Conservation (phyloP, 2,113 vertebrate genomes). For the Tricholaema leucomelas region DNA sequence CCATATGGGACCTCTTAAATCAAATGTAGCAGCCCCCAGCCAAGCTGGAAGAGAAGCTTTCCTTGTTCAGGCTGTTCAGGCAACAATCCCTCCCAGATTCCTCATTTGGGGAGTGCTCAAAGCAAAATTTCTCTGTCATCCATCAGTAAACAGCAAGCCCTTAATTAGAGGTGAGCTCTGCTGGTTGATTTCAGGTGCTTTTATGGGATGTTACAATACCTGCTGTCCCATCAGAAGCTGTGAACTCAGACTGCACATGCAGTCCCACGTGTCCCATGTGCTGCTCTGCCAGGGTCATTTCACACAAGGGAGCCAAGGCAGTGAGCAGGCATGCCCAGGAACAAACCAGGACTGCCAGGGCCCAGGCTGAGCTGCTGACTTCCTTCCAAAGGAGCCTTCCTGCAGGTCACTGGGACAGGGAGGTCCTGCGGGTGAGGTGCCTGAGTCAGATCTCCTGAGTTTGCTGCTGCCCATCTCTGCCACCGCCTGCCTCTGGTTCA, state of each 20-base stretch:
- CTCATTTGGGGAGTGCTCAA: neutral
- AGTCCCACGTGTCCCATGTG: neutral
- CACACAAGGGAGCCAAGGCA: neutral
- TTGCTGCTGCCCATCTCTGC: neutral
- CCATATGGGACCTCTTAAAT: neutral
- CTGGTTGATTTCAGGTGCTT: neutral
- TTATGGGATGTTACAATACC: neutral
- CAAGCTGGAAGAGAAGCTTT: neutral
- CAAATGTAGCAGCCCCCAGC: neutral
- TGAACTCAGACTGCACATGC: rapidly evolving
- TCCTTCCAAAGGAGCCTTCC: neutral
- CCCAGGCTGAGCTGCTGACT: neutral
- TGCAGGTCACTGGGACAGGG: neutral
- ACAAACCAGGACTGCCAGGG: neutral
- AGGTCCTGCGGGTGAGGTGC: neutral
- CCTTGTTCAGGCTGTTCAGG: neutral
- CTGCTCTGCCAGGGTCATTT: neutral
- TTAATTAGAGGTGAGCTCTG: neutral
- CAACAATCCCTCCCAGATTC: neutral
- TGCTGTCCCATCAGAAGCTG: neutral
- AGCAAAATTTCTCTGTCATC: neutral
- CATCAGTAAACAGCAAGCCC: neutral
- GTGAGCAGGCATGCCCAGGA: neutral
- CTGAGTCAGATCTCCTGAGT: neutral
- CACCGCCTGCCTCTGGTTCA: neutral